Conservation (phyloP, 2,113 vertebrate species). For the Elanoides forficatus region DNA sequence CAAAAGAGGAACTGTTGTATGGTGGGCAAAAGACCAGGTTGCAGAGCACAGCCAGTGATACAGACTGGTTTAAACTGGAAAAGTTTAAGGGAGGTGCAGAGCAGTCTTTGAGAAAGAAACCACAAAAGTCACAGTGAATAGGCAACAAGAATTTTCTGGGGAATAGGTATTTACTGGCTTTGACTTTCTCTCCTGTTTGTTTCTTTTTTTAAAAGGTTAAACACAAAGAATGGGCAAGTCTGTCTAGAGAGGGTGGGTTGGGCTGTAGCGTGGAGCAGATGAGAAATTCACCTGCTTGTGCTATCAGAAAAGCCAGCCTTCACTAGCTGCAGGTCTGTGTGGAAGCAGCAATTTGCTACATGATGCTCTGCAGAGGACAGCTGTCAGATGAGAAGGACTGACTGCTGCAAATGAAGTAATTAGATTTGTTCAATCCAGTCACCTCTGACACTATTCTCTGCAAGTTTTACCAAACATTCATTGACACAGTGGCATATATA, state of each 20-base stretch:
- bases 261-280: not conserved
- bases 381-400: not conserved
- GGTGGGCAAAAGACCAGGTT: not conserved
- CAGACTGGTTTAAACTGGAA: not conserved
- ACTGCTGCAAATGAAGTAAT: not conserved
- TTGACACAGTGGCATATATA: not conserved
- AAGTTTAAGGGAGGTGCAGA: not conserved
- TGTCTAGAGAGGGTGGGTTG: not conserved
- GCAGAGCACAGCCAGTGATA: not conserved
- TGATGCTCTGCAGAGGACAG: not conserved
- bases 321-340: not conserved
- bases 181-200: not conserved
- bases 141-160: not conserved
- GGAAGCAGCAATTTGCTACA: conserved; percentile 4
- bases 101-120: not conserved
- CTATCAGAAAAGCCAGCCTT: not conserved
- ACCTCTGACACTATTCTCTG: not conserved
- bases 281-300: not conserved
- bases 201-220: not conserved
- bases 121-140: not conserved
- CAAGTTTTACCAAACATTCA: not conserved
- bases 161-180: not conserved
- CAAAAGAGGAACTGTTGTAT: not conserved
- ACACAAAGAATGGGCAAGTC: not conserved
- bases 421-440: not conserved